These are phyloP conservation scores for Leucoraja erinaceus DNA, from an alignment of 2,113 vertebrate species.

Conservation along the genomic window DNA sequence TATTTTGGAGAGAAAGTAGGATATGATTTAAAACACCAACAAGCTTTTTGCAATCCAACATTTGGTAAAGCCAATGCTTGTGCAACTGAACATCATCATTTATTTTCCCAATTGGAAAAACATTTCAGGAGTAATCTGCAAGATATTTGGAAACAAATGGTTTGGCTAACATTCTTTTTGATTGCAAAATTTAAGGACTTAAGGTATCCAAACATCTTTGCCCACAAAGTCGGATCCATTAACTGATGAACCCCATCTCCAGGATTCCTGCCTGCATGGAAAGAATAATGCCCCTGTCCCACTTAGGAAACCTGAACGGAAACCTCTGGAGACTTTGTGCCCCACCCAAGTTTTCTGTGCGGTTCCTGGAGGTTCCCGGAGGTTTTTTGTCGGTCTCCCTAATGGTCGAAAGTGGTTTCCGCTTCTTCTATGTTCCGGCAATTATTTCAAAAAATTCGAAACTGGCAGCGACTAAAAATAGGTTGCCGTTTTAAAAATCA, in stretches of 20 bases:
- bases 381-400: too few relatives aligned
- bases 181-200: not conserved
- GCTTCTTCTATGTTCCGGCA: too few relatives aligned
- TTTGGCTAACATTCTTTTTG: not conserved
- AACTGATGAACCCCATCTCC: not conserved
- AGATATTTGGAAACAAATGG: not conserved
- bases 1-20: constrained; percentile 5
- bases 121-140: not conserved
- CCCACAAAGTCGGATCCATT: not conserved
- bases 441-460: too few relatives aligned
- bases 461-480: too few relatives aligned
- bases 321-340: too few relatives aligned
- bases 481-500: too few relatives aligned
- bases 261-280: not conserved
- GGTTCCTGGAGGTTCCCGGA: too few relatives aligned
- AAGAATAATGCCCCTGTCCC: too few relatives aligned
- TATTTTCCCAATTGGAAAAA: not conserved
- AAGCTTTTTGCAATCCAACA: not conserved
- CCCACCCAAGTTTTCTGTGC: too few relatives aligned
- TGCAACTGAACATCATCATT: not conserved
- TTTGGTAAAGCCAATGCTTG: too few relatives aligned
- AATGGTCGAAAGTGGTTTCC: too few relatives aligned
- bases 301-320: too few relatives aligned
- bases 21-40: not conserved
- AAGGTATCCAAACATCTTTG: not conserved